Base-by-base conservation (phyloP, 2,113 vertebrate species). In the western clawed frog (Xenopus tropicalis) region DNA sequence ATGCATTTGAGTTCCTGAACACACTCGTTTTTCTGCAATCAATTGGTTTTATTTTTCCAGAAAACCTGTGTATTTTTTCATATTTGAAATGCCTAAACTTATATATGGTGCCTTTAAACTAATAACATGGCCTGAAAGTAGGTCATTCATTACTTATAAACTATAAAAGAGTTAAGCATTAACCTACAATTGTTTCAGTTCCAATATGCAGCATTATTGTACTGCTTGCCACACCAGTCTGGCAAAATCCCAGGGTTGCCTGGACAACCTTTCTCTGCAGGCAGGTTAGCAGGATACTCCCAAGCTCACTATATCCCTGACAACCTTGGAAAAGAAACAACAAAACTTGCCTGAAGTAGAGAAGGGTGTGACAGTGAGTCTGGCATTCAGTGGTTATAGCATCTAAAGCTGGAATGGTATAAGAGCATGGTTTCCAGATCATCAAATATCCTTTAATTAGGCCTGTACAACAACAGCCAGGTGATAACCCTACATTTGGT, bases 181-280 rank as follows among this genome's bases (percentile, higher is more conserved):
- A 56, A 11, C 20, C 21, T 20, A 14, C 43, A 1, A 22, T 14
- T 19, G n/a, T 65, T 29, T 42, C 37, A 21, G 29, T 11, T 68
- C 17, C 25, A 56, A 7, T 25, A 68, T 21, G 21, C 19, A 52
- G 19, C 54, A 25, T 14, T 24, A 42, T 69, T 14, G 56, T 42
- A 22, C 7, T 20, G 37, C 57, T 29, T 48, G 13, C 37, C 57
- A 70, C 21, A 37, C 68, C 21, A 61, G 13, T 43, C 42, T 46
- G 29, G 14, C 58, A 61, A 24, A 21, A 23, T n/a, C 23, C 42
- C 51, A 44, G 44, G 21, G 57, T 70, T 61, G 58, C 20, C 54
- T 61, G 46, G 42, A 61, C 12, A 37, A 70, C 57, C 56, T 59
- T 61, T 59, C 69, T 42, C 42, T 70, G 52, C 17, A 58, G 16